A percentile compares a stretch with the other conserved stretches of the same genome.
phyloP scores from a whole-genome alignment of 2,888 invertebrate genomes.

The Gryllus longicercus region DNA sequence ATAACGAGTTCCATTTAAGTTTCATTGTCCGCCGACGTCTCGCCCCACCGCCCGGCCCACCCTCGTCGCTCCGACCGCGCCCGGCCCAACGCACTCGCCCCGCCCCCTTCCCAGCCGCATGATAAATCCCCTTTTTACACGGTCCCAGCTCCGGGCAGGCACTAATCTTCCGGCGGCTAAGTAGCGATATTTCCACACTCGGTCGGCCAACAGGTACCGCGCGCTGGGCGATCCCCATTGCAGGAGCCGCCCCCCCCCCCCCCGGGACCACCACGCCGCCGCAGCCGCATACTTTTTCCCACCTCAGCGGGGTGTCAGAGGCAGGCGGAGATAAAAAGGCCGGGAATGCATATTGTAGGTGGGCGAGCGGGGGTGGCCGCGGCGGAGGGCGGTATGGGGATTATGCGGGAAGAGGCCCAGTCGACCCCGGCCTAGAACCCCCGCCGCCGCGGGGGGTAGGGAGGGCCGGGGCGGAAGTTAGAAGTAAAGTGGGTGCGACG shows the following conservation, averaged over 20 bases:
- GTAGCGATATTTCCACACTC: not conserved
- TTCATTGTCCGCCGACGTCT: not conserved
- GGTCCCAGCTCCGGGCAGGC: not conserved
- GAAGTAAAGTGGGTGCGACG: not conserved
- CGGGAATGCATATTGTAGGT: not conserved
- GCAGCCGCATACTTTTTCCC: too few species aligned
- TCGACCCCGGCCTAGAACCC: not conserved
- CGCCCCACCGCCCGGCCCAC: not conserved
- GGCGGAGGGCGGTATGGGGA: not conserved
- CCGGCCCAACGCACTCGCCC: too few species aligned
- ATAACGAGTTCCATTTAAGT: slow-evolving; percentile 10
- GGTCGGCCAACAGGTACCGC: not conserved
- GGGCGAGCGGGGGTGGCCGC: not conserved
- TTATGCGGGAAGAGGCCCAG: not conserved
- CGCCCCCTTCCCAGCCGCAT: not conserved
- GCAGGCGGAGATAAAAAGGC: not conserved
- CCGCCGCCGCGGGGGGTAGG: not conserved
- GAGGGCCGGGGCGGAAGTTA: not conserved
- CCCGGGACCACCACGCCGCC: too few species aligned
- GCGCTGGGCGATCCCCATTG: too few species aligned
- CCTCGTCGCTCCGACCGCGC: not conserved
- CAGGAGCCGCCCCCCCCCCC: too few species aligned
- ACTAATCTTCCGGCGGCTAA: not conserved
- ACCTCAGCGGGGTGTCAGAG: too few species aligned
- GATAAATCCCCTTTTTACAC: slow-evolving; percentile 4